A percentile compares a stretch with the other conserved stretches of the same genome.
These are phyloP conservation scores for Ephydatia muelleri DNA, from an alignment of 37 sponge, comb jelly and placozoan species.

Conservation along the genomic window DNA sequence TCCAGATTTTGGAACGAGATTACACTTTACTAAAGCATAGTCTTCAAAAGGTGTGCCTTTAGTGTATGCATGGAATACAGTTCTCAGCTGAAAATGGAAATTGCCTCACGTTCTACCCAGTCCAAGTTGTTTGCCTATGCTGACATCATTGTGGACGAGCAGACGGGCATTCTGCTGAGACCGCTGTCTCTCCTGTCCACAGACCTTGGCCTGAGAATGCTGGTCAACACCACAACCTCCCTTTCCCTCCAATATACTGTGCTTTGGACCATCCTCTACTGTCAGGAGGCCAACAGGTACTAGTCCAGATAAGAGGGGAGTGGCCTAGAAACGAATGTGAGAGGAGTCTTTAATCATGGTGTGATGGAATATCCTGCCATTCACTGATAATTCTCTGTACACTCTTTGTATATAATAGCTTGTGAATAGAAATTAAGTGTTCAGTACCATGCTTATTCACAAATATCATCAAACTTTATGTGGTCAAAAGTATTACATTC, in stretches of 20 bases:
- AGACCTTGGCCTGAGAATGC: constrained; percentile 26
- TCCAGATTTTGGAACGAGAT: constrained; percentile 59
- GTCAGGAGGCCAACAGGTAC: constrained; percentile 27
- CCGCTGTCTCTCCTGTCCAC: constrained; percentile 45
- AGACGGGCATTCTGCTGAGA: constrained; percentile 48
- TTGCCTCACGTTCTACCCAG: not conserved
- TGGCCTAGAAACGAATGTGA: too few relatives aligned
- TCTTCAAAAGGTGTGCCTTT: not conserved
- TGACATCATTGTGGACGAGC: constrained; percentile 52
- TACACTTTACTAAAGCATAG: constrained; percentile 18
- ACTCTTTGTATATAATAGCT: too few relatives aligned
- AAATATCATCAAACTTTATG: too few relatives aligned
- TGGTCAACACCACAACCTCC: constrained; percentile 25
- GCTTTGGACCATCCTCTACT: constrained; percentile 63
- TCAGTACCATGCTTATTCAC: too few relatives aligned
- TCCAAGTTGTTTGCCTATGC: constrained; percentile 15
- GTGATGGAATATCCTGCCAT: too few relatives aligned
- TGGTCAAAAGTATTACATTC: too few relatives aligned
- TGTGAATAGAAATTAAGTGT: too few relatives aligned
- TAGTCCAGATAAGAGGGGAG: not conserved
- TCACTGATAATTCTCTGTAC: too few relatives aligned
- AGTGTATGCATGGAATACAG: not conserved
- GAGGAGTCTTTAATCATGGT: too few relatives aligned
- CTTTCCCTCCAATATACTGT: constrained; percentile 64
- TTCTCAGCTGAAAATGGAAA: not conserved